These are phyloP conservation scores for Epizoanthus scotinus DNA, from an alignment of 92 coral and sea anemone genomes.

Conservation along the genomic window DNA sequence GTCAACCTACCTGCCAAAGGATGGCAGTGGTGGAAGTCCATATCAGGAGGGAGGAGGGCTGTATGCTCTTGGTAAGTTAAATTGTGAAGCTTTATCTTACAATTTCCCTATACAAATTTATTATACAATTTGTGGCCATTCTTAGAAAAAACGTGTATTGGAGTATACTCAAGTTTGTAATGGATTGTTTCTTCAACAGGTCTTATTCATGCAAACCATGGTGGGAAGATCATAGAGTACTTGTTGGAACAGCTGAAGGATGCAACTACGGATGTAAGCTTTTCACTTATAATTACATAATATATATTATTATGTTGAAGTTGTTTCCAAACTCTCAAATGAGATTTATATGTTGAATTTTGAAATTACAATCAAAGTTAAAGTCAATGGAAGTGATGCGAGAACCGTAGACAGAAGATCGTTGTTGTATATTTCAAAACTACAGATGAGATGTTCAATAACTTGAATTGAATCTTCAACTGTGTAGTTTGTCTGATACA, in stretches of 20 bases:
- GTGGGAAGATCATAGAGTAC: slow-evolving; percentile 92
- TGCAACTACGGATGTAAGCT: slow-evolving; percentile 95
- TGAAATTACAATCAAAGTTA: no score
- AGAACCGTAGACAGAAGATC: no score
- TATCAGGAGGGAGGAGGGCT: slow-evolving; percentile 99
- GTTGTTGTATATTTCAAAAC: no score
- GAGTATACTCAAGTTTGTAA: neutral
- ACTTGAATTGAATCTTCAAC: no score
- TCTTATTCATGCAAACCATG: slow-evolving; percentile 95
- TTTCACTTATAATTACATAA: neutral
- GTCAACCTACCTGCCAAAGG: slow-evolving; percentile 96
- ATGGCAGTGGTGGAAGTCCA: slow-evolving; percentile 94
- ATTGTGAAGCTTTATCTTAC: neutral
- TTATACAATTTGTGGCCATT: neutral
- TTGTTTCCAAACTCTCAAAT: no score
- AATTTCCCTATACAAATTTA: neutral
- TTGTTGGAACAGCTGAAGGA: slow-evolving; percentile 83
- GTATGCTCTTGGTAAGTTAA: slow-evolving; percentile 89
- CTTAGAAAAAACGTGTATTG: neutral
- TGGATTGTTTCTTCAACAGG: slow-evolving; percentile 46
- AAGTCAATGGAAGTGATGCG: no score
- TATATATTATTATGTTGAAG: neutral
- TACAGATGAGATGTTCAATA: no score
- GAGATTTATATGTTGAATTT: no score
- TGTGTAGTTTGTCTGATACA: no score